Base-by-base conservation (phyloP, 2,113 vertebrate genomes). In the Quiscalus mexicanus region DNA sequence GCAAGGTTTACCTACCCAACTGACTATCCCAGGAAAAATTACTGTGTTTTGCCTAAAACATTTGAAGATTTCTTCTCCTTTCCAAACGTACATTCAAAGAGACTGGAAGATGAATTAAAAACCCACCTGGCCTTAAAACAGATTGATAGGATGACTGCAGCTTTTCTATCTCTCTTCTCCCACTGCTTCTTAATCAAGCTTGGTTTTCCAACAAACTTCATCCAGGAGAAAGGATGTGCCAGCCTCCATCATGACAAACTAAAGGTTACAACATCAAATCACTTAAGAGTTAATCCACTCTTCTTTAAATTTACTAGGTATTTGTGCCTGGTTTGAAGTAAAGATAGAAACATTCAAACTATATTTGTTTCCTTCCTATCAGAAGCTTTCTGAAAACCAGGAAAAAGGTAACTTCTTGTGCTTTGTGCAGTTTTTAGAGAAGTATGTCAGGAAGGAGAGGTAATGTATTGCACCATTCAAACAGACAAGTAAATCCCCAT, bases 401-500 rank as follows among this genome's bases (percentile, higher is more conserved):
- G 16, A 52, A 55, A 90, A 84, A 84, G 9, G 12, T 44, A 89
- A 83, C 18, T 79, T 79, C 70, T 82, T 63, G 69, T 9, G 15
- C 55, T 27, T 85, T 68, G 73, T 9, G 39, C 27, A 80, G 47
- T 21, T 86, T 94, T 78, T 59, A 45, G 35, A 75, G 15, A 91
- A 74, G 24, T 37, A 58, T 3, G 5, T 81, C 4, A 2, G 49
- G 60, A 86, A 92, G 88, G 71, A 86, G 75, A 94, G 63, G 71
- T 55, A 93, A 93, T 16, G 27, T 85, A 91, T 65, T 50, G 59
- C 39, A 94, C 64, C 71, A 71, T 77, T 86, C 64, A 92, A 88
- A 93, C 16, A 93, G 37, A 86, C 55, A 95, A 86, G 65, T 47
- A 86, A 94, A 93, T 64, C 83, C 56, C 79, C 69, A 68, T 92